Percentiles rank a stretch among this genome's conserved stretches.
These are phyloP conservation scores for Malacoctenus gilli DNA, from an alignment of 2,797 vertebrate species.

Conservation along the genomic window DNA sequence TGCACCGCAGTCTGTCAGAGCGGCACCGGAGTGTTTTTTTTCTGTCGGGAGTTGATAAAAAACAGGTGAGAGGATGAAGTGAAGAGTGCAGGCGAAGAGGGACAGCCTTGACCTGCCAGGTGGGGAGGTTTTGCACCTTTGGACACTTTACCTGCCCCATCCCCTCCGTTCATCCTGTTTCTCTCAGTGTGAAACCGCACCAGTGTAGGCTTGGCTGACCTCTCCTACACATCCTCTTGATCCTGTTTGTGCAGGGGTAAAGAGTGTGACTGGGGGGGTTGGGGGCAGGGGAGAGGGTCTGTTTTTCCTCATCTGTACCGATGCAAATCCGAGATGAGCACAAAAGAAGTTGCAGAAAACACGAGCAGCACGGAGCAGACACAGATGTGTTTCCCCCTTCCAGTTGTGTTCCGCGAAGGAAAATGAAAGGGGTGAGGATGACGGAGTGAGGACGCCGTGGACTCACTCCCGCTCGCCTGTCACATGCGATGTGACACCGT, in stretches of 20 bases:
- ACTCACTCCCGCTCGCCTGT: slow-evolving; percentile 1
- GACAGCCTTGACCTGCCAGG: slow-evolving; percentile 55
- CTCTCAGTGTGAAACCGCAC: slow-evolving; percentile 5
- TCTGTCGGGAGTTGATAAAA: slow-evolving; percentile 46
- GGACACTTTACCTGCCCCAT: slow-evolving; percentile 16
- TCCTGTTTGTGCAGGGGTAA: not conserved
- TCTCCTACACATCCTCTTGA: slow-evolving; percentile 1
- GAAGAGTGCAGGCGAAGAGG: slow-evolving; percentile 8
- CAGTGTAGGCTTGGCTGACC: slow-evolving; percentile 12
- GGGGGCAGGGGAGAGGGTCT: slow-evolving; percentile 19
- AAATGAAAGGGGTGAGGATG: slow-evolving; percentile 23
- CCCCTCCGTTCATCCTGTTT: slow-evolving; percentile 14
- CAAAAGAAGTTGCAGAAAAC: slow-evolving; percentile 17
- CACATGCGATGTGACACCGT: slow-evolving; percentile 1
- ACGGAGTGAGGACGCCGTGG: slow-evolving; percentile 29
- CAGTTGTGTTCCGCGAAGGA: slow-evolving; percentile 1
- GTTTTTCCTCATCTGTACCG: slow-evolving; percentile 53
- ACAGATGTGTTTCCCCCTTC: slow-evolving; percentile 21
- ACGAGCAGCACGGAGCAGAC: too few relatives aligned
- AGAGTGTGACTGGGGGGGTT: slow-evolving; percentile 3
- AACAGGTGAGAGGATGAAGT: slow-evolving; percentile 44
- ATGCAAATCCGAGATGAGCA: slow-evolving; percentile 45
- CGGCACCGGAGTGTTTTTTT: slow-evolving; percentile 29
- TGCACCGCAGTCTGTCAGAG: slow-evolving; percentile 4
- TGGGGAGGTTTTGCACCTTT: slow-evolving; percentile 34